Conservation (phyloP, 2,797 vertebrate species). For the Brachymystax lenok region DNA sequence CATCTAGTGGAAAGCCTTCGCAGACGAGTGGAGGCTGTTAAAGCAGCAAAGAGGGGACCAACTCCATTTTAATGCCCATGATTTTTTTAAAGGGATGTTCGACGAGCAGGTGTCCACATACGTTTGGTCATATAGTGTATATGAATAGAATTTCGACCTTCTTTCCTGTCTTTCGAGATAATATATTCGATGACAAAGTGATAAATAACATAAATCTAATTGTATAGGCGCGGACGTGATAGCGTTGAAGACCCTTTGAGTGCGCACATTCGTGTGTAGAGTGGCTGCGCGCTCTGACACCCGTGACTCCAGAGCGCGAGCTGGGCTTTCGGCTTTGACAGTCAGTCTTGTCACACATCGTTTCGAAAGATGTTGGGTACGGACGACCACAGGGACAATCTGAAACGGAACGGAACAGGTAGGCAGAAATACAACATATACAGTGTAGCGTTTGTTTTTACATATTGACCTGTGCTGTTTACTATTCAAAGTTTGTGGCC, state of each 20-base stretch:
- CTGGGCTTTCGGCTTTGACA: slow-evolving; percentile 37
- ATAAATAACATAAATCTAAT: not conserved
- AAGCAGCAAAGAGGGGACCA: too few species aligned
- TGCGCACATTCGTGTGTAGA: slow-evolving; percentile 9
- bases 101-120: too few species aligned
- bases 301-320: slow-evolving; percentile 38
- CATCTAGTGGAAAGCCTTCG: too few species aligned
- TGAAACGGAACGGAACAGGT: slow-evolving; percentile 66
- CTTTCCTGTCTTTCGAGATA: not conserved
- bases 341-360: slow-evolving; percentile 48
- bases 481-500: slow-evolving; percentile 11
- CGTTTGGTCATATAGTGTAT: not conserved
- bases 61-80: too few species aligned
- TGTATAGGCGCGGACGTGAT: not conserved
- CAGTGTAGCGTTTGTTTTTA: not conserved
- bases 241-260: not conserved
- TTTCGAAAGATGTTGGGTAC: slow-evolving; percentile 58
- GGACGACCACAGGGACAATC: slow-evolving; percentile 60
- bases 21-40: too few species aligned
- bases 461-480: not conserved
- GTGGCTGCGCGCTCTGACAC: slow-evolving; percentile 4
- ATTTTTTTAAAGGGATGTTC: too few species aligned
- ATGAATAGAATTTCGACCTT: not conserved
- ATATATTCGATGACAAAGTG: not conserved
- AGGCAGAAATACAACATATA: slow-evolving; percentile 37